Conservation (phyloP, 1,140 invertebrate genomes). For the Ceratina calcarata region DNA sequence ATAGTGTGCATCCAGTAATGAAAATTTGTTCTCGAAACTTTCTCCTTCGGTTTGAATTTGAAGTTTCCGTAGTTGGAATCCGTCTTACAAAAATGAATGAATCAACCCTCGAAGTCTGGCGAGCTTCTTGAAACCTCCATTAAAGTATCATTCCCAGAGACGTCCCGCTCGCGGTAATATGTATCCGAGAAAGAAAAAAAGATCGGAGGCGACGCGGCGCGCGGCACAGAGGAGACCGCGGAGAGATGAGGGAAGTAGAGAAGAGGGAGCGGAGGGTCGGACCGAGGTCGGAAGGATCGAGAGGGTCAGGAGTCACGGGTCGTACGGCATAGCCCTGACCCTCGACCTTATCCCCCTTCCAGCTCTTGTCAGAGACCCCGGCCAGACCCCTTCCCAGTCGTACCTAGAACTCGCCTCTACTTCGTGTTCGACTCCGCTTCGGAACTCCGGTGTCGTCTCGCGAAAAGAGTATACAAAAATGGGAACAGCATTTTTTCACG, state of each 20-base stretch:
- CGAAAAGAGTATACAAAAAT: not conserved
- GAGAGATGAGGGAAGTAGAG: constrained; percentile 43
- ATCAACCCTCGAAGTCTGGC: too few species aligned
- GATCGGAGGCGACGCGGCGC: not conserved
- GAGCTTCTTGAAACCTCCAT: not conserved
- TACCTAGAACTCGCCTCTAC: constrained; percentile 62
- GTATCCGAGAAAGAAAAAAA: not conserved
- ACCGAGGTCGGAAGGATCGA: constrained; percentile 69
- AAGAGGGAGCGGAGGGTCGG: constrained; percentile 56
- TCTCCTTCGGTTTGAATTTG: too few species aligned
- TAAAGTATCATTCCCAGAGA: not conserved
- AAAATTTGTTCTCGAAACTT: too few species aligned
- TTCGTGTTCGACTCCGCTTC: constrained; percentile 55
- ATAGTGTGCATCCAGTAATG: too few species aligned
- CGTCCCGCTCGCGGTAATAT: not conserved
- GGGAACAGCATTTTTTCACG: not conserved
- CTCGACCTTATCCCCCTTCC: constrained; percentile 72
- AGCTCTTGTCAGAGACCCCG: constrained; percentile 55
- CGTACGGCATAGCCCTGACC: constrained; percentile 78
- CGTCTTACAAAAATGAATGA: too few species aligned
- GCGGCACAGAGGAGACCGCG: constrained; percentile 23
- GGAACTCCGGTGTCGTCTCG: constrained; percentile 28
- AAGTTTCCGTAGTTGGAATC: too few species aligned
- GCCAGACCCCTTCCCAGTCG: constrained; percentile 62
- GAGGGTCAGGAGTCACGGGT: constrained; percentile 76